These are phyloP conservation scores for Drosophila koepferae DNA, from an alignment of 2,888 invertebrate species.

Conservation along the genomic window DNA sequence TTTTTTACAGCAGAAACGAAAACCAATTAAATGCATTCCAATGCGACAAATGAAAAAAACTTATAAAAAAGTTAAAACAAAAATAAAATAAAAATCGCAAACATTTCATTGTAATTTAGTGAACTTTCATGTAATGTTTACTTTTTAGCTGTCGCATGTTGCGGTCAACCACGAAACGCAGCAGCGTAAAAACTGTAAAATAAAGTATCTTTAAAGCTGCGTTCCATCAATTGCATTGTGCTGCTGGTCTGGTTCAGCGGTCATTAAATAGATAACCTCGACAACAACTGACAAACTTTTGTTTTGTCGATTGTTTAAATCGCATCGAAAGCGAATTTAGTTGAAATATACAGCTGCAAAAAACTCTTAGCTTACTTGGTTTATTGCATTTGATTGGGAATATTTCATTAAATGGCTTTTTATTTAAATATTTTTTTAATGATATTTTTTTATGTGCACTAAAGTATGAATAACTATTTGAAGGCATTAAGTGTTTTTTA, in stretches of 20 bases:
- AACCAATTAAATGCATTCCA: constrained; percentile 63
- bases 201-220: constrained; percentile 17
- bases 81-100: constrained; percentile 1
- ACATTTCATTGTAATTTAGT: constrained; percentile 48
- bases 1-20: constrained; percentile 22
- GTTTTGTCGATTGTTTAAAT: neutral
- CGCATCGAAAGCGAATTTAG: neutral
- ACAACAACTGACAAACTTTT: neutral
- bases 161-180: constrained; percentile 27
- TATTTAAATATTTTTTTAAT: too few relatives aligned
- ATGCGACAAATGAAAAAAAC: constrained; percentile 11
- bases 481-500: too few relatives aligned
- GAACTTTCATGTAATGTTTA: constrained; percentile 32
- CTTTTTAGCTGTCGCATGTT: constrained; percentile 17
- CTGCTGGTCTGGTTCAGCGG: neutral
- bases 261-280: constrained; percentile 14
- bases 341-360: neutral
- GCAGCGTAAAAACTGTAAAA: constrained; percentile 12
- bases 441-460: too few relatives aligned
- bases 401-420: too few relatives aligned
- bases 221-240: neutral
- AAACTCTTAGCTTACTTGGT: neutral
- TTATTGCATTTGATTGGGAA: neutral
- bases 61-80: neutral
- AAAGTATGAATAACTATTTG: too few relatives aligned